phyloP scores from a whole-genome alignment of 2,113 vertebrate species.

The Rhipidura dahli region DNA sequence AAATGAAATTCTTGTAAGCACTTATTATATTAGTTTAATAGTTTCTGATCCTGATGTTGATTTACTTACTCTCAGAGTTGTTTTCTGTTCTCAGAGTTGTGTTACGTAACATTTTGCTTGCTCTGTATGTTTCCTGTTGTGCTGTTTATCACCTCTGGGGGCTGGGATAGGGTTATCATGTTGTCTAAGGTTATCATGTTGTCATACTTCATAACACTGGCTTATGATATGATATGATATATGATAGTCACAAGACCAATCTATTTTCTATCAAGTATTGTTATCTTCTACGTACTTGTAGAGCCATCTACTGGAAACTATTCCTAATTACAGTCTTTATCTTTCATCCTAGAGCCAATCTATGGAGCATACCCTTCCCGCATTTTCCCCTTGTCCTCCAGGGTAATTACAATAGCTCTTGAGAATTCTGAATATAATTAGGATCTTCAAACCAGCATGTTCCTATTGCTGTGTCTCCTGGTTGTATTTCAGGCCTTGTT shows the following conservation, averaged over 20 bases:
- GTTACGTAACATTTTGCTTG: background rate
- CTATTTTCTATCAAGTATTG: background rate
- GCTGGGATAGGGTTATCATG: background rate
- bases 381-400: background rate
- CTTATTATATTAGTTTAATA: background rate
- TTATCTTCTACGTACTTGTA: background rate
- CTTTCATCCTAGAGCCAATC: background rate
- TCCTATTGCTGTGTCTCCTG: background rate
- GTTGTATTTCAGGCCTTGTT: background rate
- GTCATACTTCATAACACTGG: background rate
- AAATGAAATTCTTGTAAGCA: background rate
- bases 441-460: background rate
- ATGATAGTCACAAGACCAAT: background rate
- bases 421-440: background rate
- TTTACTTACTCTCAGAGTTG: background rate
- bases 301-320: background rate
- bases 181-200: background rate
- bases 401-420: background rate
- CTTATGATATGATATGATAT: background rate
- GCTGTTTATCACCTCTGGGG: background rate
- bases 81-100: background rate
- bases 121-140: background rate
- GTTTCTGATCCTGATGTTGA: background rate
- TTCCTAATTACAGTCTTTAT: background rate
- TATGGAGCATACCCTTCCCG: background rate